A percentile compares a stretch with the other conserved stretches of the same genome.
Evolutionary conservation across 2,797 vertebrate genomes (phyloP).

Genomic region (Crotalus adamanteus): DNA sequence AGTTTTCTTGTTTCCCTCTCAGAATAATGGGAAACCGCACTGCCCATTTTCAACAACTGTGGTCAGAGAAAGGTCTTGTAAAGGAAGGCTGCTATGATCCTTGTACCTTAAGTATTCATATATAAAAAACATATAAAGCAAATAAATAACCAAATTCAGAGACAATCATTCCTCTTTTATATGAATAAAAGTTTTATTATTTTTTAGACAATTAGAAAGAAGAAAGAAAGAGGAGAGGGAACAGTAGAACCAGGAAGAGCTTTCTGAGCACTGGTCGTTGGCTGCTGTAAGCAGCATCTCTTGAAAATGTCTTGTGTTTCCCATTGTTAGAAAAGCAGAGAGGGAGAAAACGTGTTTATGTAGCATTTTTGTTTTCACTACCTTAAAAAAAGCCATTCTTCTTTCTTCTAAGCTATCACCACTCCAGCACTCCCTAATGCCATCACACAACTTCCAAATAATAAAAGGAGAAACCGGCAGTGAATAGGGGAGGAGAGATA

Average conservation of each 20-base stretch:
- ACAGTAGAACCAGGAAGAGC: slow-evolving; percentile 60
- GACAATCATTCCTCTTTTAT: slow-evolving; percentile 57
- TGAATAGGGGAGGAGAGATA: slow-evolving; percentile 23
- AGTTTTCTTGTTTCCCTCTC: not conserved
- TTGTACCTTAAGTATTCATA: not conserved
- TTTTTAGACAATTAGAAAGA: slow-evolving; percentile 77
- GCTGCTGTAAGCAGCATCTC: slow-evolving; percentile 58
- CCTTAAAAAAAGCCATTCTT: slow-evolving; percentile 41
- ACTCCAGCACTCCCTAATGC: not conserved
- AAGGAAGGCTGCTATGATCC: not conserved
- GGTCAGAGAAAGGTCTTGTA: not conserved
- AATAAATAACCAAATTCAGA: not conserved
- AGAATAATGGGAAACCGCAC: not conserved
- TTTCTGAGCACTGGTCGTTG: slow-evolving; percentile 41
- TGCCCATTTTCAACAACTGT: not conserved
- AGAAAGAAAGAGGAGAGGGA: slow-evolving; percentile 75
- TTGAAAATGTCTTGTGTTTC: slow-evolving; percentile 46
- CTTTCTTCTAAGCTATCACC: not conserved
- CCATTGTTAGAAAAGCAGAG: slow-evolving; percentile 50
- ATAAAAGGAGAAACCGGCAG: slow-evolving; percentile 27
- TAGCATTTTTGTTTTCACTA: slow-evolving; percentile 6
- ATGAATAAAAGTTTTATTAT: slow-evolving; percentile 80
- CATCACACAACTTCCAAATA: slow-evolving; percentile 1
- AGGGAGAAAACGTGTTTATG: slow-evolving; percentile 38
- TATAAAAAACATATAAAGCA: not conserved